phyloP scores from a whole-genome alignment of 2,113 vertebrate genomes.

The Chiloscyllium plagiosum region DNA sequence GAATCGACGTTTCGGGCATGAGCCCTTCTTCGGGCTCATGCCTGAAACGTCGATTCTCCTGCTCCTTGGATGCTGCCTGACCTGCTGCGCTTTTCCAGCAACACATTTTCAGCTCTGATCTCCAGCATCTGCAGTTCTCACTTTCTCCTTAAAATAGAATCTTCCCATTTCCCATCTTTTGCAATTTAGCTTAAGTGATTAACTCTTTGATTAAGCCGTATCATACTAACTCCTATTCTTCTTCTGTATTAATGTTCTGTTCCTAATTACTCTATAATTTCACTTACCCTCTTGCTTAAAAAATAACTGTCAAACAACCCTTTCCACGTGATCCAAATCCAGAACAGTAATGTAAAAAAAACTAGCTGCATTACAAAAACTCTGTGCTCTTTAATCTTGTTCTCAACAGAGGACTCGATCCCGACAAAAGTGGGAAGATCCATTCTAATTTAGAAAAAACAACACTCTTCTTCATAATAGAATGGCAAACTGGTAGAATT shows the following conservation, averaged over 20 bases:
- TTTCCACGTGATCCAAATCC: neutral
- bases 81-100: no score
- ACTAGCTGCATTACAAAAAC: neutral
- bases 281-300: neutral
- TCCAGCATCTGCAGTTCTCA: no score
- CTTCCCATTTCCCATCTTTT: neutral
- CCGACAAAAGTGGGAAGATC: neutral
- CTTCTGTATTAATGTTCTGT: neutral
- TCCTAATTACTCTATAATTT: neutral
- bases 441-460: neutral
- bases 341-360: neutral
- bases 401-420: neutral
- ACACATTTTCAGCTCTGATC: no score
- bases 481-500: neutral
- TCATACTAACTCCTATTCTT: neutral
- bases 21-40: no score
- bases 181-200: neutral
- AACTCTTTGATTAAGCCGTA: neutral
- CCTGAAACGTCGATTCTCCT: no score
- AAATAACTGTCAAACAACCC: neutral
- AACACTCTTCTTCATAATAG: neutral
- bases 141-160: neutral
- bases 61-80: no score
- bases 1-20: no score
- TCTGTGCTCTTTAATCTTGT: neutral